Percentiles rank a stretch among this genome's conserved stretches.
phyloP scores from a whole-genome alignment of 2,797 vertebrate species.

The Phalanger gymnotis region DNA sequence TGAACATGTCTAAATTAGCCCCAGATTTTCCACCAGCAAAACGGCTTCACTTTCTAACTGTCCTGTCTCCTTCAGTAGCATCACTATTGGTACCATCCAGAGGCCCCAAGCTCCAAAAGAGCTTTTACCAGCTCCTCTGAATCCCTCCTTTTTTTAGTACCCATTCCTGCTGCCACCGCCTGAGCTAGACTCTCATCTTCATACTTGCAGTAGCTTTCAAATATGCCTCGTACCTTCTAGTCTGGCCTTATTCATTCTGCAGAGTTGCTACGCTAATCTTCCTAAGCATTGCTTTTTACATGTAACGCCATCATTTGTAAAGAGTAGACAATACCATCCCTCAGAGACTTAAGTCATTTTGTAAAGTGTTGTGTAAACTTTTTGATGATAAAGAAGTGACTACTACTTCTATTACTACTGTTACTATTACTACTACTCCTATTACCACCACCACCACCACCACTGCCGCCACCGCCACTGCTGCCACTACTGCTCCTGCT shows the following conservation, averaged over 20 bases:
- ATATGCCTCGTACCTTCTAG: not conserved
- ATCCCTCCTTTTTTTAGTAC: not conserved
- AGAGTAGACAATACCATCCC: not conserved
- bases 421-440: not conserved
- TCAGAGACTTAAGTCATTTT: not conserved
- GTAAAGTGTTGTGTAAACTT: not conserved
- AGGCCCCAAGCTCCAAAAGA: not conserved
- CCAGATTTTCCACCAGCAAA: not conserved
- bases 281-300: not conserved
- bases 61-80: not conserved
- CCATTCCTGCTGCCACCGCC: not conserved
- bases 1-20: not conserved
- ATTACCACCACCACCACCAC: too few species aligned
- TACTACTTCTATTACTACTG: not conserved
- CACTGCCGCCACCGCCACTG: not conserved
- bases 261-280: not conserved
- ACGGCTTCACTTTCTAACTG: not conserved
- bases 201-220: not conserved
- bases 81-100: not conserved
- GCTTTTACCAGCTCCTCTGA: not conserved
- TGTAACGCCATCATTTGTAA: not conserved
- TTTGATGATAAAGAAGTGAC: not conserved
- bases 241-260: not conserved
- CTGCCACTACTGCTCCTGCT: too few species aligned
- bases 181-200: not conserved